phyloP scores from a whole-genome alignment of 2,888 invertebrate species.

The Calliopum simillimum region DNA sequence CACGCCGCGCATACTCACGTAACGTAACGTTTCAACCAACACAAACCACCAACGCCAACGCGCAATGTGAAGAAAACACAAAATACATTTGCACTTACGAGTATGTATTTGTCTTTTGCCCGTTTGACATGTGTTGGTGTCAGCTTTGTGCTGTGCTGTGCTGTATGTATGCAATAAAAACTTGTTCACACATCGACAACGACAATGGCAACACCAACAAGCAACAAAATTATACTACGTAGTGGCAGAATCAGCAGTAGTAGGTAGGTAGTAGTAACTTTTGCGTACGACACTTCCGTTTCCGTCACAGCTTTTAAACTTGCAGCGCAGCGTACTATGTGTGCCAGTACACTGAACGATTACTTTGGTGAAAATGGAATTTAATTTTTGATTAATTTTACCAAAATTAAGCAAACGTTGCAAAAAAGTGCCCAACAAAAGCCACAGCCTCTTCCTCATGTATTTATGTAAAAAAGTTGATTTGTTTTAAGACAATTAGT shows the following conservation, averaged over 20 bases:
- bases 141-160: no score
- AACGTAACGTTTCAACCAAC: not conserved
- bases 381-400: no score
- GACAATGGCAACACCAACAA: conserved; percentile 5
- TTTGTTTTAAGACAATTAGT: no score
- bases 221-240: not conserved
- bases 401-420: no score
- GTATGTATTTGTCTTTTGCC: conserved; percentile 2
- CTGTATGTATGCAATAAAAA: conserved; percentile 31
- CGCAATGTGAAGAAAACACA: no score
- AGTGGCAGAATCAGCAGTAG: not conserved
- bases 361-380: no score
- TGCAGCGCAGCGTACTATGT: not conserved
- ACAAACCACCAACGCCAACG: not conserved
- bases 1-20: not conserved
- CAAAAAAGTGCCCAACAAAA: no score
- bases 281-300: conserved; percentile 31
- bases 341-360: no score
- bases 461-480: no score
- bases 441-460: no score
- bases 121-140: conserved; percentile 31
- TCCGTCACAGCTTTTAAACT: conserved; percentile 28
- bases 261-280: not conserved
- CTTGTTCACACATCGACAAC: conserved; percentile 33
- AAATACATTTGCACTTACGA: not conserved